These are phyloP conservation scores for Sphaeridia pumilis DNA, from an alignment of 2,888 invertebrate genomes.

Conservation along the genomic window DNA sequence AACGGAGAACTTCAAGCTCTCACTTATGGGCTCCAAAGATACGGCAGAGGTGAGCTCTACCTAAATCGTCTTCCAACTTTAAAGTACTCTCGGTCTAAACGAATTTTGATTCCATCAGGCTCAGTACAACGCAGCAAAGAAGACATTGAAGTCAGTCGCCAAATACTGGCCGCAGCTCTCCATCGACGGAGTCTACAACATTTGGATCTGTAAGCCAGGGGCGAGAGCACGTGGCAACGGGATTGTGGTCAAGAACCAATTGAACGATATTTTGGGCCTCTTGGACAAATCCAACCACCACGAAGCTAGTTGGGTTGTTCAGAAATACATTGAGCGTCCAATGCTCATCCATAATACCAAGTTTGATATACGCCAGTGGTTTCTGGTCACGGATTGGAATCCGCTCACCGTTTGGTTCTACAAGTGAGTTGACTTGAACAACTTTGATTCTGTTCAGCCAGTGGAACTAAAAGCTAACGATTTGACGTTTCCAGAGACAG, in stretches of 20 bases:
- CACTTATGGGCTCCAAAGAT: background rate
- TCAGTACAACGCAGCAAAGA: conserved; percentile 47
- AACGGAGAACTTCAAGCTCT: background rate
- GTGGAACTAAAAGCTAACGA: too few relatives aligned
- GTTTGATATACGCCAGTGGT: conserved; percentile 93
- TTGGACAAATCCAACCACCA: conserved; percentile 51
- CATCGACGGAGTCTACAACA: conserved; percentile 72
- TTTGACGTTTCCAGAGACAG: conserved; percentile 69
- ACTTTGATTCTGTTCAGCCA: too few relatives aligned
- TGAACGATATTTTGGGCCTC: conserved; percentile 67
- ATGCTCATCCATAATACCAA: conserved; percentile 79
- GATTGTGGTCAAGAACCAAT: conserved; percentile 69
- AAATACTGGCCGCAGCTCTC: conserved; percentile 70
- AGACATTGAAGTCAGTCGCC: conserved; percentile 53
- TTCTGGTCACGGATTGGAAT: conserved; percentile 77
- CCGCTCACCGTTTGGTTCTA: conserved; percentile 88
- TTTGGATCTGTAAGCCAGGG: conserved; percentile 92
- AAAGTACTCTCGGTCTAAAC: too few relatives aligned
- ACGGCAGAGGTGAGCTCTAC: conserved; percentile 1
- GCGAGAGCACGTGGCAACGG: conserved; percentile 85
- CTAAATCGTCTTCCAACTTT: too few relatives aligned
- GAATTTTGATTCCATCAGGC: too few relatives aligned
- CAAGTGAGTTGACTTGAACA: too few relatives aligned
- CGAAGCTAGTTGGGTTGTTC: conserved; percentile 66
- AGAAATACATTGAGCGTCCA: conserved; percentile 89